These are phyloP conservation scores for Hypanus sabinus DNA, from an alignment of 2,113 vertebrate species.

Conservation along the genomic window DNA sequence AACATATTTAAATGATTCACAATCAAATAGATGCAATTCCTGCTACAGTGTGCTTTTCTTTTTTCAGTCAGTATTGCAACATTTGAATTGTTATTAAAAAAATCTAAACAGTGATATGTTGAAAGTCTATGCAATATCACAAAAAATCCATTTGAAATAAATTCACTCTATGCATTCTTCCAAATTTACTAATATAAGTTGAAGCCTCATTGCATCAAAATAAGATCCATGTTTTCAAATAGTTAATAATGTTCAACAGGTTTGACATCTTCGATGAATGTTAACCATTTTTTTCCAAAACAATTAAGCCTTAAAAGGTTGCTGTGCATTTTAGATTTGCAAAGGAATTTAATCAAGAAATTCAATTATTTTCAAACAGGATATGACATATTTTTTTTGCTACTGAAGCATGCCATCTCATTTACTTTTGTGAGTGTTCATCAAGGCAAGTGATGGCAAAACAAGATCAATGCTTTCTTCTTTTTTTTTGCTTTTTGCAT, in stretches of 20 bases:
- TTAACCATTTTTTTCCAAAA: background rate
- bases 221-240: background rate
- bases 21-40: background rate
- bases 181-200: background rate
- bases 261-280: background rate
- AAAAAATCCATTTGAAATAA: background rate
- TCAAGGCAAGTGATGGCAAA: background rate
- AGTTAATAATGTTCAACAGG: background rate
- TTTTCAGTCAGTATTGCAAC: background rate
- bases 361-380: conserved; percentile 13
- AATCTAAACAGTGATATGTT: background rate
- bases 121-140: background rate
- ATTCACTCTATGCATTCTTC: background rate
- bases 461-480: background rate
- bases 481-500: background rate
- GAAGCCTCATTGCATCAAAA: background rate
- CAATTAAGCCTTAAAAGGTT: background rate
- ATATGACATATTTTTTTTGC: background rate
- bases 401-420: background rate
- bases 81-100: background rate
- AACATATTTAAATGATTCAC: background rate
- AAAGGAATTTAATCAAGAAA: conserved; percentile 24
- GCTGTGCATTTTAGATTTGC: background rate
- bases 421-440: conserved; percentile 7
- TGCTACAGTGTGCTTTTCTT: background rate